Base-by-base conservation (phyloP, 2,888 invertebrate genomes). In the Spicauda simplicius region DNA sequence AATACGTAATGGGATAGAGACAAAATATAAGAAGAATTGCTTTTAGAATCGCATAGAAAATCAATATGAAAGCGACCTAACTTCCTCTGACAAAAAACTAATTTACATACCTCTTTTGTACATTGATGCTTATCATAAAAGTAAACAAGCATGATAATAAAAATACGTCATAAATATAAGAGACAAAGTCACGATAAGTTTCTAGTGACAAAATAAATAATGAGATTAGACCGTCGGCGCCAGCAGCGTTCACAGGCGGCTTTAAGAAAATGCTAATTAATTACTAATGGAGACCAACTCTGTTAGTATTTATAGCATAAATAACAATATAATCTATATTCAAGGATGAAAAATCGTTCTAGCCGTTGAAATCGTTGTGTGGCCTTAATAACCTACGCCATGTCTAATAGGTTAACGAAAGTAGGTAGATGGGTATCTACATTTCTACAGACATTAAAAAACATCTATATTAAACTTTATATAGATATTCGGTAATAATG, bases 261-360 rank as follows among this genome's bases (percentile, higher is more conserved):
- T 71, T 69, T 70, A 70, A 68, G 73, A 72, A 74, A 72, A 72
- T 64, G 61, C 67, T 74, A 72, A 73, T 70, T 75, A 75, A 73
- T 71, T 73, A 68, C 69, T 45, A 67, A 67, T 68, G 70, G 73
- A 72, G 71, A 72, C 74, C 37, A 37, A 73, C 70, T 63, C 64
- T 11, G 41, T 37, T 61, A 48, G 37, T 25, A 48, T 61, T 60
- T 61, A 50, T 37, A 37, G 33, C 53, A 61, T 61, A 61, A 61
- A 61, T 61, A 61, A 61, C 53, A 61, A 61, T 61, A 18, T 60
- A 61, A 61, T 53, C 53, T 20, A 53, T 18, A 37, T 53, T 19
- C 52, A 61, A 61, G 61, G 61, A 37, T 61, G 61, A 61, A 61
- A 53, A 59, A 59, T 59, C 11, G 48, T 0, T 20, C 41, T 25